phyloP scores from a whole-genome alignment of 2,888 invertebrate species.

The Vannuccia rotundouncinata region DNA sequence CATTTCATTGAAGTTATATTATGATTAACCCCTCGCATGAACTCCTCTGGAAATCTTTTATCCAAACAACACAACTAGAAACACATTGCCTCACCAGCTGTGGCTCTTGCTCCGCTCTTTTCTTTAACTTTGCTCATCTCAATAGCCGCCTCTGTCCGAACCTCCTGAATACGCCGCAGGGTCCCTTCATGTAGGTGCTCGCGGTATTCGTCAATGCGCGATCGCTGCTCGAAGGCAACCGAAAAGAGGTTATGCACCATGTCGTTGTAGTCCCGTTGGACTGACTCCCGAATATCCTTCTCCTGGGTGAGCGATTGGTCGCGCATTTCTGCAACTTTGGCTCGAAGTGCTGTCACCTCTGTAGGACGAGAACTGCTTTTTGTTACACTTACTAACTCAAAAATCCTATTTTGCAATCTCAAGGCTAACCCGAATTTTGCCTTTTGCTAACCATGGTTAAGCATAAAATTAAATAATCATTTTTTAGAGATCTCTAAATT shows the following conservation, averaged over 20 bases:
- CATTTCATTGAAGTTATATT: too few species aligned
- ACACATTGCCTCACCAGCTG: slow-evolving; percentile 16
- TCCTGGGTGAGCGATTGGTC: slow-evolving; percentile 47
- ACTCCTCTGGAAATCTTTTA: background rate
- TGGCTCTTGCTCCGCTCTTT: slow-evolving; percentile 33
- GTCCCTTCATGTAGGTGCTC: slow-evolving; percentile 36
- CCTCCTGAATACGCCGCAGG: slow-evolving; percentile 34
- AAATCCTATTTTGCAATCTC: too few species aligned
- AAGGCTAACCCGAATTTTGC: too few species aligned
- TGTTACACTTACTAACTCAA: too few species aligned
- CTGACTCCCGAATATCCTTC: slow-evolving; percentile 48
- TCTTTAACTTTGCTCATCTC: slow-evolving; percentile 38
- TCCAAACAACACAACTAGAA: background rate
- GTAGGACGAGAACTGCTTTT: slow-evolving; percentile 10
- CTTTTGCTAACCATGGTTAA: too few species aligned
- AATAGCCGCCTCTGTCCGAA: slow-evolving; percentile 33
- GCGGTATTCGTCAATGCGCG: slow-evolving; percentile 52
- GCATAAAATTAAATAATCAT: too few species aligned
- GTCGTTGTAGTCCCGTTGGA: slow-evolving; percentile 51
- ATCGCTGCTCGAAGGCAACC: slow-evolving; percentile 48
- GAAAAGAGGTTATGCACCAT: slow-evolving; percentile 52
- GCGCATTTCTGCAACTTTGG: slow-evolving; percentile 52
- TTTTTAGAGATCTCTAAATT: too few species aligned
- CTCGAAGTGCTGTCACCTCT: slow-evolving; percentile 54
- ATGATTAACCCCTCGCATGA: too few species aligned